Evolutionary conservation across 1,140 invertebrate genomes (phyloP), one percentile per base, ranked within the genome.

Genomic region (Neodiprion fabricii): DNA sequence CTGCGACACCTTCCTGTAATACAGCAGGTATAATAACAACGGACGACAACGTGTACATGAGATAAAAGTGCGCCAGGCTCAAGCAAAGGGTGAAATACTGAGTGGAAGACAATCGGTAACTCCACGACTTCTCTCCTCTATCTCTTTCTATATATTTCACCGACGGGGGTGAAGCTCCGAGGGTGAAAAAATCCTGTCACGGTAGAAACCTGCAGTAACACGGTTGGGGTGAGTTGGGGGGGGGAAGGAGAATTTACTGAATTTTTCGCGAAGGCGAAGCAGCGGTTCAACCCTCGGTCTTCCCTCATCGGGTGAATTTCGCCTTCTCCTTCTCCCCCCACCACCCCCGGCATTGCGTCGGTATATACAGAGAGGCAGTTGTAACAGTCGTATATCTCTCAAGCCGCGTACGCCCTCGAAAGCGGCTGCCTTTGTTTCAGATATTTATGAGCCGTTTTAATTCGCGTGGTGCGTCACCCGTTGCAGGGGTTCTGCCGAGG

Each of bases 391-490:
- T 88, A 87, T 87, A 88, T 88, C 85, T 88, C 83, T 85, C 79
- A 78, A 79, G 82, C 28, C 28, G 28, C 81, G 86, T 85, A 86
- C 87, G 84, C 87, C 87, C 86, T 87, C 85, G 81, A 85, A 87
- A 87, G 82, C 84, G 83, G 82, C 85, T 81, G 86, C 86, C 87
- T 87, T 88, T 88, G 87, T 88, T 88, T 88, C 84, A 85, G 86
- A 88, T 88, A 88, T 88, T 88, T 88, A 87, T 88, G 87, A 88
- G 87, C 83, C 87, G 86, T 87, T 87, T 87, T 88, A 88, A 88
- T 88, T 88, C 85, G 85, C 85, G 84, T 85, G 75, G 83, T 79
- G 78, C 83, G 85, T 86, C 84, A 84, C 81, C 81, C 84, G 53
- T 71, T n/a, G 67, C 47, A 67, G 77, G 74, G 76, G 74, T 78